Conservation (phyloP, 1,140 invertebrate species). For the Leptopilina boulardi region DNA sequence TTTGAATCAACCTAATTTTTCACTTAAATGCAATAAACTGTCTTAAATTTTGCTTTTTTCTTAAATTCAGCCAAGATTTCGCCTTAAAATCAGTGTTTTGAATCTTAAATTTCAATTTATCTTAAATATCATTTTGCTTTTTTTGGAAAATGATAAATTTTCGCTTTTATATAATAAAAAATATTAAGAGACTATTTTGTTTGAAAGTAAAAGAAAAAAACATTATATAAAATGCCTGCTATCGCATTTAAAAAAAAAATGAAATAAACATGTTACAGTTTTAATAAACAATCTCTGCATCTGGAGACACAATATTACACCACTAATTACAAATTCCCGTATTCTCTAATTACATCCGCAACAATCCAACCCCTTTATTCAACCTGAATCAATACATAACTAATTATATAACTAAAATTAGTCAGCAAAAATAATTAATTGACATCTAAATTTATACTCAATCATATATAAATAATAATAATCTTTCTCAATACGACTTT, state of each 20-base stretch:
- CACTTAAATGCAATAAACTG: no score
- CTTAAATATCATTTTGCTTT: no score
- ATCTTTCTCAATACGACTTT: background rate
- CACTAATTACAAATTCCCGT: slow-evolving; percentile 19
- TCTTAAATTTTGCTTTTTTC: no score
- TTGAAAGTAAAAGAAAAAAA: no score
- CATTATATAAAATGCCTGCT: no score
- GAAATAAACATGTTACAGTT: background rate
- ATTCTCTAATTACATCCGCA: slow-evolving; percentile 14
- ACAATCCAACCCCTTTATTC: background rate
- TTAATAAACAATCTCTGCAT: background rate
- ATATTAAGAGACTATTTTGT: no score
- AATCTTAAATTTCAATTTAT: no score
- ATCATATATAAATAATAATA: background rate
- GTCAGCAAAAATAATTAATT: background rate
- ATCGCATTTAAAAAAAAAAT: background rate
- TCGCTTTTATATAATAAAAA: no score
- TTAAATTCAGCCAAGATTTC: no score
- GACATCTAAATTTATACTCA: background rate
- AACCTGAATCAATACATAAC: background rate
- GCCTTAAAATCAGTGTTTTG: no score
- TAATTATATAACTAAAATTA: slow-evolving; percentile 9
- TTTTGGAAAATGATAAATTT: no score
- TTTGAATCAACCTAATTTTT: no score
- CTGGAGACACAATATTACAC: background rate